Conservation (phyloP, 2,888 invertebrate genomes). For the Deroplatys truncata region DNA sequence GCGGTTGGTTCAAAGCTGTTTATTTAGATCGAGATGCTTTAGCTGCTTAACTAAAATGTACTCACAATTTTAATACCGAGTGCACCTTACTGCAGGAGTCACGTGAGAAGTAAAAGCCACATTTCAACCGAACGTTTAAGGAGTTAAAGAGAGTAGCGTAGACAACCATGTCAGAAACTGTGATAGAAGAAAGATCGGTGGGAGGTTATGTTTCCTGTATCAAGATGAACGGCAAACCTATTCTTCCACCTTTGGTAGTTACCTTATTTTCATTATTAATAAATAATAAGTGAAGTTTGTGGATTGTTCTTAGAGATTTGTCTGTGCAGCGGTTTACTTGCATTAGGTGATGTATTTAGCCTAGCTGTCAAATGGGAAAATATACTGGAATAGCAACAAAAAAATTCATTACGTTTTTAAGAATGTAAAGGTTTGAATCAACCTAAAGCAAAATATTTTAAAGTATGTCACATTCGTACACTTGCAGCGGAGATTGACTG, state of each 20-base stretch:
- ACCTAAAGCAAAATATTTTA: too few species aligned
- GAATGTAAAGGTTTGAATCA: too few species aligned
- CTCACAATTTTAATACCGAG: background rate
- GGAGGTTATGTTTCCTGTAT: background rate
- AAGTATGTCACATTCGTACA: too few species aligned
- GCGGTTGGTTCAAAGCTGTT: background rate
- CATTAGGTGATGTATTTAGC: too few species aligned
- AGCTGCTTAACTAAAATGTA: background rate
- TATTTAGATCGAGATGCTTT: background rate
- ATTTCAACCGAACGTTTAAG: background rate
- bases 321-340: too few species aligned
- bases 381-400: too few species aligned
- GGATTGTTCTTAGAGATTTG: too few species aligned
- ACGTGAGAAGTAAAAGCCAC: background rate
- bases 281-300: background rate
- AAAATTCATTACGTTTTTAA: too few species aligned
- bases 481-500: too few species aligned
- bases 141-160: background rate
- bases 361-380: too few species aligned
- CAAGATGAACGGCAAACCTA: conserved; percentile 2
- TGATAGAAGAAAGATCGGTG: background rate
- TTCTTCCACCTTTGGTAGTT: conserved; percentile 4
- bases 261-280: background rate
- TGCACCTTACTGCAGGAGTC: too few species aligned
- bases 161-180: background rate